phyloP scores from a whole-genome alignment of 2,888 invertebrate genomes.

The Sarcophaga rosellei region DNA sequence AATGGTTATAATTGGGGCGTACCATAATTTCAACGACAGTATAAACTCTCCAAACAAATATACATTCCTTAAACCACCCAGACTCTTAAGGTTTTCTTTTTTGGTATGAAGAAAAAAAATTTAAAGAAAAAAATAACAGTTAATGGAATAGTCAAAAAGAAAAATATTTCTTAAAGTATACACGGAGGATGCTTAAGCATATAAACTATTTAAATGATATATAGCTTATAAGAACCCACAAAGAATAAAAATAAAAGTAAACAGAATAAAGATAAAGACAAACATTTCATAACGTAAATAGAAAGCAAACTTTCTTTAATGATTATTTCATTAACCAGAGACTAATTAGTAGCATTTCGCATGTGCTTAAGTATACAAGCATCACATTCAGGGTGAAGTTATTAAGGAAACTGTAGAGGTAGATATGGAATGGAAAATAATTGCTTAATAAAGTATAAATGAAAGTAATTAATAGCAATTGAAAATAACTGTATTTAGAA shows the following conservation, averaged over 20 bases:
- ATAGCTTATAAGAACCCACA: not conserved
- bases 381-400: not conserved
- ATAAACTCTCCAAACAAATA: constrained; percentile 1
- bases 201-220: not conserved
- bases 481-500: no score
- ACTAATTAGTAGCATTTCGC: not conserved
- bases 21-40: constrained; percentile 38
- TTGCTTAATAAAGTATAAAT: no score
- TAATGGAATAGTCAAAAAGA: not conserved
- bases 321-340: constrained; percentile 3
- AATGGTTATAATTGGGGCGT: constrained; percentile 46
- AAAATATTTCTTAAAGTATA: not conserved
- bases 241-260: constrained; percentile 1
- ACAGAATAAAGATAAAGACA: not conserved
- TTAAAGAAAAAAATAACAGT: not conserved
- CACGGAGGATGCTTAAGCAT: not conserved
- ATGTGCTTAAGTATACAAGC: not conserved
- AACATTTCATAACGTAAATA: not conserved
- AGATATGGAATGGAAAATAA: no score
- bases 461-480: no score
- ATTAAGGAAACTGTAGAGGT: not conserved
- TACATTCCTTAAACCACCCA: constrained; percentile 1
- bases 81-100: not conserved
- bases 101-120: not conserved
- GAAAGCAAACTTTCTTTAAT: not conserved